Percentiles rank a stretch among this genome's conserved stretches.
These are phyloP conservation scores for Anableps anableps DNA, from an alignment of 2,797 vertebrate genomes.

Conservation along the genomic window DNA sequence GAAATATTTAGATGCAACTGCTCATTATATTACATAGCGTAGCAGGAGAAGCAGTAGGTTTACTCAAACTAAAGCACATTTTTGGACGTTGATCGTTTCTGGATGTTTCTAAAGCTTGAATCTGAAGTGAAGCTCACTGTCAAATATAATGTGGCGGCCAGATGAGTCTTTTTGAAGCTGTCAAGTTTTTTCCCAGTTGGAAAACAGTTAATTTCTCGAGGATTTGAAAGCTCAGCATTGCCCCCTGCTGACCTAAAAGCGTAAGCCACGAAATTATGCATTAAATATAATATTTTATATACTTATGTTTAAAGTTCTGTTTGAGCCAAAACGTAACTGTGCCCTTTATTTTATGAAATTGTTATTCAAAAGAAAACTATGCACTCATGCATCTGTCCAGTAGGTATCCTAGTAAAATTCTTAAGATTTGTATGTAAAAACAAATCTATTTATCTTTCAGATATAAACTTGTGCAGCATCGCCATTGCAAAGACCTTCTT, in stretches of 20 bases:
- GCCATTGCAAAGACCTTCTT: no score
- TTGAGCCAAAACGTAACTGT: not conserved
- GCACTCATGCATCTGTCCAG: not conserved
- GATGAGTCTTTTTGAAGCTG: not conserved
- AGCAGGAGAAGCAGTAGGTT: not conserved
- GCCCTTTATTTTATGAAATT: not conserved
- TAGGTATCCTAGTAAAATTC: not conserved
- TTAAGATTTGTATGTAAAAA: not conserved
- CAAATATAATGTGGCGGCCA: not conserved
- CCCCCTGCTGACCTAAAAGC: not conserved
- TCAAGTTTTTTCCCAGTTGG: not conserved
- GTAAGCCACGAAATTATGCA: not conserved
- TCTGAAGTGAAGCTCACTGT: not conserved
- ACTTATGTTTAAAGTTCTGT: not conserved
- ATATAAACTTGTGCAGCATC: no score
- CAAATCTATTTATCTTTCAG: not conserved
- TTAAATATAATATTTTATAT: not conserved
- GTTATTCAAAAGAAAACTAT: not conserved
- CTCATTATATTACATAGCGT: not conserved
- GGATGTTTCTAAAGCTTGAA: not conserved
- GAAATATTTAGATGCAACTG: accelerated
- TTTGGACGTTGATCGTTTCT: not conserved
- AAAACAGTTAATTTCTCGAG: not conserved
- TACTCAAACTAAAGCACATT: not conserved
- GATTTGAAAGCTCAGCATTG: not conserved